A percentile compares a stretch with the other conserved stretches of the same genome.
phyloP scores from a whole-genome alignment of 1,140 invertebrate species.

The Aphelenchoides fujianensis region DNA sequence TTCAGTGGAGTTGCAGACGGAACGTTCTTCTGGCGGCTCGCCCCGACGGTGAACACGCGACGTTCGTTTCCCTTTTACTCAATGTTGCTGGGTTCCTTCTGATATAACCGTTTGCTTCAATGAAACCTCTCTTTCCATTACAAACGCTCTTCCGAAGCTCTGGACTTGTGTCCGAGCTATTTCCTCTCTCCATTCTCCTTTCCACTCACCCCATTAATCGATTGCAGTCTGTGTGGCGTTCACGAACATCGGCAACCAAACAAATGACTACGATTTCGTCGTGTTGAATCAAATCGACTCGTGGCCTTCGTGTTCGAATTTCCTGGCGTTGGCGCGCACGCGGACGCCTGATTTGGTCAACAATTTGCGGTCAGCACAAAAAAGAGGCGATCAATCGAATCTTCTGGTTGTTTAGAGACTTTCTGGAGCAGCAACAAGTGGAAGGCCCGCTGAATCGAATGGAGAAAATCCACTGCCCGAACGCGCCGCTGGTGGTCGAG shows the following conservation, averaged over 20 bases:
- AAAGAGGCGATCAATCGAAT: not conserved
- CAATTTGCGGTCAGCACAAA: not conserved
- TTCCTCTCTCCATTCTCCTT: no score
- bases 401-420: slow-evolving; percentile 10
- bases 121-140: no score
- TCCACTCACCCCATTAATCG: no score
- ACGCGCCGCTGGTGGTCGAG: not conserved
- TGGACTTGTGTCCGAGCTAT: not conserved
- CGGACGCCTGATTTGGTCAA: slow-evolving; percentile 16
- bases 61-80: no score
- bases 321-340: not conserved
- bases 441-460: slow-evolving; percentile 3
- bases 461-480: not conserved
- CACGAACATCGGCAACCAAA: slow-evolving; percentile 13
- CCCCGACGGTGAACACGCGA: slow-evolving; percentile 12
- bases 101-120: no score
- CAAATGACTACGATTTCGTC: slow-evolving; percentile 1
- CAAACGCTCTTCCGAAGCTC: no score
- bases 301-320: slow-evolving; percentile 15
- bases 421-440: slow-evolving; percentile 18
- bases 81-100: no score
- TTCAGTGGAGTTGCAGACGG: no score
- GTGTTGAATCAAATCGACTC: slow-evolving; percentile 22
- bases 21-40: slow-evolving; percentile 21
- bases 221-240: slow-evolving; percentile 19